These are phyloP conservation scores for Eudasyphora cyanicolor DNA, from an alignment of 2,888 invertebrate genomes.

Conservation along the genomic window DNA sequence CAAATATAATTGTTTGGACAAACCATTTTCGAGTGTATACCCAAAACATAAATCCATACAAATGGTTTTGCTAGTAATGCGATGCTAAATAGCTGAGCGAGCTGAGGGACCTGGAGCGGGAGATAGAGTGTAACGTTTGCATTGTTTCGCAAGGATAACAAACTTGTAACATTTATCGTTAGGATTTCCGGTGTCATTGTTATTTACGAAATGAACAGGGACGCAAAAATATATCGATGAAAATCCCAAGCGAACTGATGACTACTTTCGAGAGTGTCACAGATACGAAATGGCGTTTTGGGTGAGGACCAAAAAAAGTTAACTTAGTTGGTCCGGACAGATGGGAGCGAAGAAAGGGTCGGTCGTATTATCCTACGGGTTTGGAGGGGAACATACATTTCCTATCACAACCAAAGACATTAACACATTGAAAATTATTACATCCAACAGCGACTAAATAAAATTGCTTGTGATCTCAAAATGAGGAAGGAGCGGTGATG, in stretches of 20 bases:
- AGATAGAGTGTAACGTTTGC: neutral
- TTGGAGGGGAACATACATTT: conserved; percentile 9
- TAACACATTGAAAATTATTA: conserved; percentile 16
- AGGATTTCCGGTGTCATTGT: conserved; percentile 74
- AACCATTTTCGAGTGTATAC: neutral
- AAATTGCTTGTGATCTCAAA: neutral
- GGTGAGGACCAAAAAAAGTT: neutral
- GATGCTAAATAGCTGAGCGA: conserved; percentile 27
- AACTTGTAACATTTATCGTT: conserved; percentile 73
- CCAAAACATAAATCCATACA: conserved; percentile 8
- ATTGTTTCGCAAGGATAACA: conserved; percentile 28
- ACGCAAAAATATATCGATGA: conserved; percentile 39
- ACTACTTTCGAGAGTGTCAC: neutral
- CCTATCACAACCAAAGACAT: neutral
- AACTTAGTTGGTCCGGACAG: neutral
- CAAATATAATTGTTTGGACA: too few relatives aligned
- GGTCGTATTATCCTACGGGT: too few relatives aligned
- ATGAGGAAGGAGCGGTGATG: neutral
- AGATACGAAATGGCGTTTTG: neutral
- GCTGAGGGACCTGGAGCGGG: too few relatives aligned
- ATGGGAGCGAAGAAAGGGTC: neutral
- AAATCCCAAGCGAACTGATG: conserved; percentile 27
- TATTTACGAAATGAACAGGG: conserved; percentile 22
- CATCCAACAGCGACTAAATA: conserved; percentile 2
- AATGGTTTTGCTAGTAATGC: conserved; percentile 43